Conservation (phyloP, 2,113 vertebrate genomes). For the Colistium nudipinnis region DNA sequence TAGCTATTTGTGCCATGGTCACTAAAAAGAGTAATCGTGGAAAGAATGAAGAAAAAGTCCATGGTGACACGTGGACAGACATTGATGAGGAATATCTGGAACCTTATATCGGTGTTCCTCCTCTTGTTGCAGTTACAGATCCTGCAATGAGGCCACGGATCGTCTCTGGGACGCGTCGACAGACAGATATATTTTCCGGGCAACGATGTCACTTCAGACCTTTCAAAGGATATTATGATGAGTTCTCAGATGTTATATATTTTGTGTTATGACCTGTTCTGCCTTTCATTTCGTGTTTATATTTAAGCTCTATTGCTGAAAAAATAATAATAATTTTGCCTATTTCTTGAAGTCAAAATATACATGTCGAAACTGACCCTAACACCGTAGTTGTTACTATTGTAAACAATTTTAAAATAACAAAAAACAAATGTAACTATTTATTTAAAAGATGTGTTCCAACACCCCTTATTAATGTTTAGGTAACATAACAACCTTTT, state of each 20-base stretch:
- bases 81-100: background rate
- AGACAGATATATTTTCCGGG: conserved; percentile 13
- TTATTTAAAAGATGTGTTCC: background rate
- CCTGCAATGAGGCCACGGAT: background rate
- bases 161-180: background rate
- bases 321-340: conserved; percentile 14
- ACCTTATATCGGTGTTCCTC: no score
- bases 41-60: background rate
- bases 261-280: background rate
- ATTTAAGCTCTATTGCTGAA: background rate
- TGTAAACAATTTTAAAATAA: conserved; percentile 1
- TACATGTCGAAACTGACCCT: background rate
- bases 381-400: conserved; percentile 6
- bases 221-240: conserved; percentile 7
- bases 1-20: background rate
- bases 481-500: conserved; percentile 6
- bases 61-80: background rate
- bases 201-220: conserved; percentile 5
- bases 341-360: conserved; percentile 7
- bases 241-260: background rate
- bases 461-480: conserved; percentile 6
- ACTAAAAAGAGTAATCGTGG: background rate
- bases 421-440: background rate
- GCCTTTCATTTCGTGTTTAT: background rate
- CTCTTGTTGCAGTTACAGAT: no score